Conservation (phyloP, 1,140 invertebrate genomes). For the Drosophila lacteicornis region DNA sequence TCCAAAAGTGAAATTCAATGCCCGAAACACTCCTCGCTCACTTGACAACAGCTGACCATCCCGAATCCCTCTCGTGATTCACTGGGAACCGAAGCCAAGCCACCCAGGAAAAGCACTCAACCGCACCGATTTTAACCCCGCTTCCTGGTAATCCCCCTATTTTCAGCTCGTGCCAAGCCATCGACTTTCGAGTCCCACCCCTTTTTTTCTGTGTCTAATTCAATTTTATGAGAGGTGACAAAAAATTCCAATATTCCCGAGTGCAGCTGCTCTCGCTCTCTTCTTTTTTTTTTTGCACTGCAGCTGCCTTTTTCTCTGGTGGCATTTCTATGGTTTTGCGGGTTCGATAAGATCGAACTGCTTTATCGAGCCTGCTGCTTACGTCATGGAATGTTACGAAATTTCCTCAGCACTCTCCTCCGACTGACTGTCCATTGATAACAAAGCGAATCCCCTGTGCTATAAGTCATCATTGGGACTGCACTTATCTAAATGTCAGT, state of each 20-base stretch:
- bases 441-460: constrained; percentile 2
- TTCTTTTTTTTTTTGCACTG: constrained; percentile 15
- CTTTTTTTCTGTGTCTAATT: constrained; percentile 32
- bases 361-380: constrained; percentile 42
- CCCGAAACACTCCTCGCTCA: constrained; percentile 20
- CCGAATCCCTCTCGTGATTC: constrained; percentile 1
- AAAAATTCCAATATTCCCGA: constrained; percentile 40
- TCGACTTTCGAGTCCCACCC: constrained; percentile 22
- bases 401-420: background rate
- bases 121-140: constrained; percentile 35
- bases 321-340: constrained; percentile 54
- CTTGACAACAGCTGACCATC: constrained; percentile 43
- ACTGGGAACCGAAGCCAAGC: constrained; percentile 7
- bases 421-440: constrained; percentile 8
- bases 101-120: constrained; percentile 33
- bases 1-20: constrained; percentile 67
- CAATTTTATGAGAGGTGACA: constrained; percentile 46
- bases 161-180: constrained; percentile 36
- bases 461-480: constrained; percentile 4
- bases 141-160: constrained; percentile 16
- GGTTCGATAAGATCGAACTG: constrained; percentile 65
- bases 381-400: constrained; percentile 71
- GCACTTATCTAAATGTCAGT: constrained; percentile 31
- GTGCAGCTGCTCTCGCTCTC: constrained; percentile 26
- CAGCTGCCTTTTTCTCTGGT: constrained; percentile 48